Percentiles rank a stretch among this genome's conserved stretches.
phyloP scores from a whole-genome alignment of 2,797 vertebrate species.

The Halcyon badia region DNA sequence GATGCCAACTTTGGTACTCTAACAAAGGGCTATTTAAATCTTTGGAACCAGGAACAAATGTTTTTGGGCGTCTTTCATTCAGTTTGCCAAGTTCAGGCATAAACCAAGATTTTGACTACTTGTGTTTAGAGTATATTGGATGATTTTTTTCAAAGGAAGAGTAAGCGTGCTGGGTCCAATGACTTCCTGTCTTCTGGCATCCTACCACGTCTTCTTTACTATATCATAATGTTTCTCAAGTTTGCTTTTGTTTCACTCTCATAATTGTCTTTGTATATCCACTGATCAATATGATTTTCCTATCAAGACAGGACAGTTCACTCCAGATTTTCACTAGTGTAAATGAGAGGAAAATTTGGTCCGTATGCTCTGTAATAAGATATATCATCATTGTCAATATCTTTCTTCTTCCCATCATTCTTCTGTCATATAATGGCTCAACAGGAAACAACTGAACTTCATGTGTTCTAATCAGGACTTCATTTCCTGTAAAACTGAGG shows the following conservation, averaged over 20 bases:
- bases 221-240: slow-evolving; percentile 67
- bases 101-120: slow-evolving; percentile 39
- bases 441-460: slow-evolving; percentile 59
- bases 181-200: slow-evolving; percentile 63
- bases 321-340: slow-evolving; percentile 69
- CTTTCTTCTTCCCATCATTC: slow-evolving; percentile 68
- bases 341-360: slow-evolving; percentile 71
- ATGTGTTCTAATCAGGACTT: slow-evolving; percentile 64
- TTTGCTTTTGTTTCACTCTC: slow-evolving; percentile 69
- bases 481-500: not conserved
- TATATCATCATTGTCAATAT: slow-evolving; percentile 72
- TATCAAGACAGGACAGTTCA: slow-evolving; percentile 57
- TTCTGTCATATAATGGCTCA: slow-evolving; percentile 67
- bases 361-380: slow-evolving; percentile 63
- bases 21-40: slow-evolving; percentile 54
- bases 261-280: slow-evolving; percentile 70
- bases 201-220: slow-evolving; percentile 49
- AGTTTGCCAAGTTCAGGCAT: slow-evolving; percentile 26
- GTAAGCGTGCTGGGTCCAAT: not conserved
- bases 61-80: slow-evolving; percentile 37
- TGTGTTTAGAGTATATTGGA: not conserved
- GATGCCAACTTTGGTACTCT: slow-evolving; percentile 41
- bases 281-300: slow-evolving; percentile 65
- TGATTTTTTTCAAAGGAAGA: slow-evolving; percentile 33
- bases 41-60: slow-evolving; percentile 56